Conservation (phyloP, 2,888 invertebrate species). For the Nomada goodeniana region DNA sequence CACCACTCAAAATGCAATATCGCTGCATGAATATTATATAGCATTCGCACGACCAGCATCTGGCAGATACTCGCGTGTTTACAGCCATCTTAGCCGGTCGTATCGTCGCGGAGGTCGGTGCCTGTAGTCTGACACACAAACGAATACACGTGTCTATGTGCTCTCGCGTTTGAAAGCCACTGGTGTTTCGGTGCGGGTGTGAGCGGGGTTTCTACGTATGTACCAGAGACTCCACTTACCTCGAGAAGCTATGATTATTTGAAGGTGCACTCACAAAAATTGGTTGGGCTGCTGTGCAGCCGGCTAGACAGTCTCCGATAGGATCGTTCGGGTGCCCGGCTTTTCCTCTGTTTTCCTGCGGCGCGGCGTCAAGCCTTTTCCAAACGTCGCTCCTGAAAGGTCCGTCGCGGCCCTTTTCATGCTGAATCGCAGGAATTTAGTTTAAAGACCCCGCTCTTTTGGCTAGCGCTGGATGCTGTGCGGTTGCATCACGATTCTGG, state of each 20-base stretch:
- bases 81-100: constrained; percentile 49
- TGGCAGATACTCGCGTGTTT: constrained; percentile 65
- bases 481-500: too few relatives aligned
- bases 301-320: constrained; percentile 31
- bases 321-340: constrained; percentile 20
- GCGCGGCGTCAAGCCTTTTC: constrained; percentile 29
- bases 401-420: not conserved
- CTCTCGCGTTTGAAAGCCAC: constrained; percentile 7
- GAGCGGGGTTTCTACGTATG: constrained; percentile 15
- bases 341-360: constrained; percentile 34
- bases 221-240: constrained; percentile 67
- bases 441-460: not conserved
- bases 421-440: not conserved
- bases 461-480: not conserved
- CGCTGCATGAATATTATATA: constrained; percentile 81
- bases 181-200: not conserved
- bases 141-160: not conserved
- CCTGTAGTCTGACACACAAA: constrained; percentile 13
- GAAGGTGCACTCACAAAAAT: constrained; percentile 82
- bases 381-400: constrained; percentile 59
- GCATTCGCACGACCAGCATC: constrained; percentile 66
- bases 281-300: constrained; percentile 66
- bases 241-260: constrained; percentile 79
- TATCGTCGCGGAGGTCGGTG: constrained; percentile 35
- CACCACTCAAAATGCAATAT: constrained; percentile 82